Conservation (phyloP, 2,888 invertebrate species). For the Bugulina stolonifera region DNA sequence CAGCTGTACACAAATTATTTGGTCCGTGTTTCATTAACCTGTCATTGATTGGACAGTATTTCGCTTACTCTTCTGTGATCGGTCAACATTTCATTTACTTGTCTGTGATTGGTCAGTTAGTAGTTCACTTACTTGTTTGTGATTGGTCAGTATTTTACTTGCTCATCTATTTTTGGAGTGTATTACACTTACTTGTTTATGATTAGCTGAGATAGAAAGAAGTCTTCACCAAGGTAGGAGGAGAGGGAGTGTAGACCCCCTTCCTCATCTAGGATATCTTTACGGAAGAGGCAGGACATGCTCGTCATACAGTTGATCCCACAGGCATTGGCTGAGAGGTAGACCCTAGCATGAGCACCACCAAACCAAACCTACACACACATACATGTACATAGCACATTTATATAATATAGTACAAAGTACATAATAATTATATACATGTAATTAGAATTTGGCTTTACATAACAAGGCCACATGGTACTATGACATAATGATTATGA, state of each 20-base stretch:
- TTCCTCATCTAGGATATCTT: constrained; percentile 74
- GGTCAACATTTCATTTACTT: no score
- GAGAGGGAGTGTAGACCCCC: constrained; percentile 88
- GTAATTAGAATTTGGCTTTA: no score
- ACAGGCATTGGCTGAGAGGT: constrained; percentile 82
- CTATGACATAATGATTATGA: no score
- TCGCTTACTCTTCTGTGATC: no score
- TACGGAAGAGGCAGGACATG: constrained; percentile 90
- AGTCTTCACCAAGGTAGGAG: constrained; percentile 94
- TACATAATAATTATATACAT: no score
- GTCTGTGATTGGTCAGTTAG: no score
- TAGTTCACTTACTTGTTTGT: background rate
- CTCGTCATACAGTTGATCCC: constrained; percentile 96
- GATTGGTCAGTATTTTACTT: no score
- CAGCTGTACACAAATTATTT: no score
- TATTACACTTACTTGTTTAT: constrained; percentile 58
- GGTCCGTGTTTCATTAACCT: no score
- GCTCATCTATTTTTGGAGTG: background rate
- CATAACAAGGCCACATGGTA: no score
- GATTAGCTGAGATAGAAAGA: constrained; percentile 87
- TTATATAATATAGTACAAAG: no score
- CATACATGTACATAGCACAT: background rate
- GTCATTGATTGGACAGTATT: no score
- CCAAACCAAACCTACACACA: constrained; percentile 77
- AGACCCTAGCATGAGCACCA: constrained; percentile 90